phyloP scores from a whole-genome alignment of 2,797 vertebrate genomes.

The Chrosomus eos region DNA sequence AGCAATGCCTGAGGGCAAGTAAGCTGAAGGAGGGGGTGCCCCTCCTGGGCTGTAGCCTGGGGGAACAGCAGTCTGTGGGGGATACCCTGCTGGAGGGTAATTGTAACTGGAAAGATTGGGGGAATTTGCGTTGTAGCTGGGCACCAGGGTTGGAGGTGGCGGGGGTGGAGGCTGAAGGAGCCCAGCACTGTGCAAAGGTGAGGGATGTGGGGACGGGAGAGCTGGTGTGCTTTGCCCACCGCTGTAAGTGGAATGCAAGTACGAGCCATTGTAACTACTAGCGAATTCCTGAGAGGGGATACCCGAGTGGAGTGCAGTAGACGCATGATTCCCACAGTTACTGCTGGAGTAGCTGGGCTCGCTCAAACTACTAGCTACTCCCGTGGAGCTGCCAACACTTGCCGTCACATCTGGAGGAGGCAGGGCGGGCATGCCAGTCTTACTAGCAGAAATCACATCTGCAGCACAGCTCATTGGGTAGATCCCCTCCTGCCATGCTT shows the following conservation, averaged over 20 bases:
- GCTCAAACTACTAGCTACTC: constrained; percentile 92
- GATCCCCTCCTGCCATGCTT: constrained; percentile 96
- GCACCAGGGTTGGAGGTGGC: constrained; percentile 88
- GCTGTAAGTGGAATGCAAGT: constrained; percentile 95
- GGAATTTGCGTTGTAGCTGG: constrained; percentile 93
- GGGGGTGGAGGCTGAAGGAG: constrained; percentile 87
- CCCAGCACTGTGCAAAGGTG: constrained; percentile 94
- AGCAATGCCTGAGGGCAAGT: constrained; percentile 96
- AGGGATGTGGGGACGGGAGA: constrained; percentile 95
- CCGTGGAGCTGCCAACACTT: constrained; percentile 93
- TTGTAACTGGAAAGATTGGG: constrained; percentile 95
- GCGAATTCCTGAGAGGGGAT: constrained; percentile 98
- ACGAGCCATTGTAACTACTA: constrained; percentile 93
- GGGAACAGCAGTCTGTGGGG: constrained; percentile 92
- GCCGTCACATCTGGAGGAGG: constrained; percentile 91
- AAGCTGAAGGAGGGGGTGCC: constrained; percentile 91
- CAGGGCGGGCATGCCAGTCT: constrained; percentile 92
- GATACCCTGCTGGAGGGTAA: constrained; percentile 92
- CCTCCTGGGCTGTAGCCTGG: constrained; percentile 94
- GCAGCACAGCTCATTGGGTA: constrained; percentile 98
- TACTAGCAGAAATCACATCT: constrained; percentile 93
- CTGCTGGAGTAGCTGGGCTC: constrained; percentile 95
- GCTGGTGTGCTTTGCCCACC: constrained; percentile 90
- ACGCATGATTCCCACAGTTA: constrained; percentile 94
- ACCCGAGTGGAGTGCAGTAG: constrained; percentile 91